A percentile compares a stretch with the other conserved stretches of the same genome.
Evolutionary conservation across 2,888 invertebrate species (phyloP).

Genomic region (Perizoma affinitatum): DNA sequence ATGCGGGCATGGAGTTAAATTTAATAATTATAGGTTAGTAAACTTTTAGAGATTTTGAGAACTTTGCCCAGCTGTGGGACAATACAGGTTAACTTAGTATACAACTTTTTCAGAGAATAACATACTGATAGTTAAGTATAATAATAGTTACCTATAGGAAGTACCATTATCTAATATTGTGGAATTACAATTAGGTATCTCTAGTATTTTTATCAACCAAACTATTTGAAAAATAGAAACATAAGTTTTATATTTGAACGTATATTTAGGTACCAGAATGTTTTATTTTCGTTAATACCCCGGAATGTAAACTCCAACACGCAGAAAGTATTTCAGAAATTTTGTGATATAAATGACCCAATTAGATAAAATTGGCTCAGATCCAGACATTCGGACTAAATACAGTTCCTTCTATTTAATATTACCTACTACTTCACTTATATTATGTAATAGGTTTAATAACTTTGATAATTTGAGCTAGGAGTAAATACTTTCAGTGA

Average conservation of each 20-base stretch:
- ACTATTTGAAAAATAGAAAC: too few species aligned
- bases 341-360: constrained; percentile 64
- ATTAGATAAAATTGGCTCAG: constrained; percentile 65
- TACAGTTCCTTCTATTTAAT: constrained; percentile 61
- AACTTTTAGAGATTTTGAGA: too few species aligned
- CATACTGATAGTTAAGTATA: too few species aligned
- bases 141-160: too few species aligned
- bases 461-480: too few species aligned
- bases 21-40: not conserved
- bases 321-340: constrained; percentile 56
- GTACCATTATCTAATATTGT: too few species aligned
- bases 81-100: too few species aligned
- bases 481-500: constrained; percentile 8
- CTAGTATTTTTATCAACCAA: too few species aligned
- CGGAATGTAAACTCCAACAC: constrained; percentile 42
- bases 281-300: constrained; percentile 40
- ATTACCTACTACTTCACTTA: constrained; percentile 29
- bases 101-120: too few species aligned
- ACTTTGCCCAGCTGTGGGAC: too few species aligned
- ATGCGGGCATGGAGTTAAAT: constrained; percentile 59
- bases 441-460: too few species aligned
- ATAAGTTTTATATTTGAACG: constrained; percentile 2
- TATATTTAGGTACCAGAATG: constrained; percentile 10
- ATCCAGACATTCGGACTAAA: constrained; percentile 57
- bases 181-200: too few species aligned